These are phyloP conservation scores for Anthopleura sola DNA, from an alignment of 64 coral and sea anemone species.

Conservation along the genomic window DNA sequence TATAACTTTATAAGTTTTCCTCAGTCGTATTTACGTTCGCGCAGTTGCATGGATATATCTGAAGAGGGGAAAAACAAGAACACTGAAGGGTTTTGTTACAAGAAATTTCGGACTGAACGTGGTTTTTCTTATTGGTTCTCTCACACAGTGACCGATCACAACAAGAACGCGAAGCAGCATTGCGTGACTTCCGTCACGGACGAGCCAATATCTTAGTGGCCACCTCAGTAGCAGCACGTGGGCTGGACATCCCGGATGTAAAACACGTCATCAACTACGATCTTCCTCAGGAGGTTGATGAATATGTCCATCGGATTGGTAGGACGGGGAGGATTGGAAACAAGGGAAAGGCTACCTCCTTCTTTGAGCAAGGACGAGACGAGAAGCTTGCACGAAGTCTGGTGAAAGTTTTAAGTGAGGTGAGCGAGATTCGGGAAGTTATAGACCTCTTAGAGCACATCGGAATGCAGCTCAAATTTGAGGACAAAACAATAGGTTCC, in stretches of 20 bases:
- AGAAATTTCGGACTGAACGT: too few species aligned
- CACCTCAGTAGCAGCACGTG: constrained; percentile 96
- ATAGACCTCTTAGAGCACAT: too few species aligned
- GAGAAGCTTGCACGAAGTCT: constrained; percentile 90
- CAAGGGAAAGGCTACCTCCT: constrained; percentile 86
- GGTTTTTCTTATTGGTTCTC: neutral
- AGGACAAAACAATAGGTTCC: too few species aligned
- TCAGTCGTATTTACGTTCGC: too few species aligned
- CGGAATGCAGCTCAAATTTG: too few species aligned
- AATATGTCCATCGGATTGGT: constrained; percentile 97
- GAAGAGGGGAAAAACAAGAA: too few species aligned
- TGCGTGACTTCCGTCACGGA: constrained; percentile 87
- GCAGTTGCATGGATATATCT: too few species aligned
- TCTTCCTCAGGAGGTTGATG: constrained; percentile 85
- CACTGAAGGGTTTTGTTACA: too few species aligned
- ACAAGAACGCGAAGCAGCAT: constrained; percentile 81
- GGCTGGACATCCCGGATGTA: constrained; percentile 91
- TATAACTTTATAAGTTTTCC: too few species aligned
- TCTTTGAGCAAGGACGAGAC: constrained; percentile 81
- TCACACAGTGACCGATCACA: constrained; percentile 71
- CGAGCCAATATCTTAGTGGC: constrained; percentile 84
- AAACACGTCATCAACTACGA: constrained; percentile 96
- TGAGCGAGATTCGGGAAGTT: neutral
- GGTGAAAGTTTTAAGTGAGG: constrained; percentile 90
- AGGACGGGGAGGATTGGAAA: constrained; percentile 95